Base-by-base conservation (phyloP, 2,113 vertebrate species). In the Upupa epops region DNA sequence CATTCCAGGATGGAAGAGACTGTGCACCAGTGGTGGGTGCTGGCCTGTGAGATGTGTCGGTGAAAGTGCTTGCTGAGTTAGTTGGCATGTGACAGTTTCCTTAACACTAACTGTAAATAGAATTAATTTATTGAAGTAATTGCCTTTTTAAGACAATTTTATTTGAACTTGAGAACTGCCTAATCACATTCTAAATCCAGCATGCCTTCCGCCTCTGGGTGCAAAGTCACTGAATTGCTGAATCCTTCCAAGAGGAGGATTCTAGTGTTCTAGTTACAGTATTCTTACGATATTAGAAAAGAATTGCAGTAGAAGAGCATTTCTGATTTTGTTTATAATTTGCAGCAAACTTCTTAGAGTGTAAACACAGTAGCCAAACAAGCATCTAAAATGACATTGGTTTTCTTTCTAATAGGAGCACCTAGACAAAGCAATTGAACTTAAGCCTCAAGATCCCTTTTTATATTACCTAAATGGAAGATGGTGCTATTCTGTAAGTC, bases 401-500 rank as follows among this genome's bases (percentile, higher is more conserved):
- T 95, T 89, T 95, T 95, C 64, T 97, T 92, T 96, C 74, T 95
- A 95, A 91, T 93, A 99, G 99, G 98, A 99, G 88, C 99, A 99
- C 96, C 97, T 99, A 96, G 98, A 99, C 96, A 98, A 98, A 97
- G 99, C 99, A 95, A 98, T 99, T 55, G 96, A 98, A 92, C 97
- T 99, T 96, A 98, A 98, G 66, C 99, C 99, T 26, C 97, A 98
- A 80, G 99, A 99, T 95, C 98, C 99, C 6, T 79, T 98, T 94
- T 97, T 98, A 40, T 99, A 99, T 97, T 99, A 99, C 96, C 98
- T 99, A 75, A 97, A 98, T 92, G 99, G 99, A 95, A 98, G 99
- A 97, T 99, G 99, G 98, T 99, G 98, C 96, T 99, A 99, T 59
- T 97, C 98, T 91, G 99, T 99, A 98, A 97, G 99, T 98, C 84